Conservation (phyloP, 1,140 invertebrate species). For the Brachionus calyciflorus region DNA sequence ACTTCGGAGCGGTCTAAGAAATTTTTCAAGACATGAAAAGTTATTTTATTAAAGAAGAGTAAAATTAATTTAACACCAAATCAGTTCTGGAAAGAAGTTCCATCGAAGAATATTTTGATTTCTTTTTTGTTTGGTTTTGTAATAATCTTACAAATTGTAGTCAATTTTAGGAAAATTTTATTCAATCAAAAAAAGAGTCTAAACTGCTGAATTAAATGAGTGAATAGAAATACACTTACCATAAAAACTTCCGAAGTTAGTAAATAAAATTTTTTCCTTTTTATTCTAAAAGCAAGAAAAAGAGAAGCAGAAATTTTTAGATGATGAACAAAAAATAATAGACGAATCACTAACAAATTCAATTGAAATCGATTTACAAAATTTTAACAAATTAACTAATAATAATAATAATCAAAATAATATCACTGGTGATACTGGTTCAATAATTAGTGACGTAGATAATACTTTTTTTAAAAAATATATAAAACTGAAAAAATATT, state of each 20-base stretch:
- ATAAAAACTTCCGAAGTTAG: not conserved
- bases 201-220: too few species aligned
- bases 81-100: too few species aligned
- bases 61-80: too few species aligned
- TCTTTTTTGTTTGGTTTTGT: too few species aligned
- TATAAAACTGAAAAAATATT: slow-evolving; percentile 42
- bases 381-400: not conserved
- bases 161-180: too few species aligned
- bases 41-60: too few species aligned
- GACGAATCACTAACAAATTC: not conserved
- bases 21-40: too few species aligned
- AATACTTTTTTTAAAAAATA: slow-evolving; percentile 29
- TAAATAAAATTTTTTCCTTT: not conserved
- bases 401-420: slow-evolving; percentile 5
- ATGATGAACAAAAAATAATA: slow-evolving; percentile 30
- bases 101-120: too few species aligned
- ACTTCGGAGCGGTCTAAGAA: too few species aligned
- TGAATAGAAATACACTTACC: not conserved
- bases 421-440: not conserved
- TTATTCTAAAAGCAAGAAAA: not conserved
- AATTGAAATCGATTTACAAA: slow-evolving; percentile 2
- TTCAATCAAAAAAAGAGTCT: too few species aligned
- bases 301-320: slow-evolving; percentile 29
- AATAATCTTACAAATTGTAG: too few species aligned
- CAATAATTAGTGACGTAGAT: not conserved